Evolutionary conservation across 2,888 invertebrate genomes (phyloP), one percentile per base, ranked within the genome.

Genomic region (Cancer borealis): DNA sequence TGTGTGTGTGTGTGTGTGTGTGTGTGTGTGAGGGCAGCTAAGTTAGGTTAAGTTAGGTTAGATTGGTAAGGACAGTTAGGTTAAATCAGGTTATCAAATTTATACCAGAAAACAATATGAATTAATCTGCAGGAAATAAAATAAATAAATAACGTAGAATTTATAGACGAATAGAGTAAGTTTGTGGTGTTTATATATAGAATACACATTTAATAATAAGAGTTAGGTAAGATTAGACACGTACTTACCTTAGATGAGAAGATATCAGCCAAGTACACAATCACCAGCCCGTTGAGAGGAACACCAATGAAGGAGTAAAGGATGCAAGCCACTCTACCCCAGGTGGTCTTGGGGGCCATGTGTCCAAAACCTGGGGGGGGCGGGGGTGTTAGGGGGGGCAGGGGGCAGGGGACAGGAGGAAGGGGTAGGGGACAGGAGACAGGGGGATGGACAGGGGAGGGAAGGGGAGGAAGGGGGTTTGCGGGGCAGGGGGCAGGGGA

Each of bases 221-320:
- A n/a, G 39, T 39, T 39, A 54, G 8, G 12, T 54, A 10, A 10
- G 17, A 5, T 30, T 87, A 79, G 91, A 73, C 87, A 46, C 47
- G 79, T 49, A 66, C n/a, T n/a, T n/a, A 21, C 98, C 94, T 96
- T 96, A 12, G 92, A 54, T 54, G 96, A 96, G 95, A 99, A 99
- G 96, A 98, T 98, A 96, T 98, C 98, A 92, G 98, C 99, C 45
- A 99, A 97, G 14, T 98, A 98, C 12, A 98, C 98, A 95, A 98
- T 97, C 45, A 97, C 96, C 45, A 97, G 97, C 97, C 98, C 98
- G 96, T 98, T 98, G 97, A 98, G 97, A 0, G 98, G 98, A 96
- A 98, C 98, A 46, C 99, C 99, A 96, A 99, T 97, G 84, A 99
- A 97, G 1, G 98, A 98, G 96, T 99, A 99, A 96, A 98, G 97